Percentiles rank a stretch among this genome's conserved stretches.
These are phyloP conservation scores for Hormiphora californensis DNA, from an alignment of 37 sponge, comb jelly and placozoan genomes.

Conservation along the genomic window DNA sequence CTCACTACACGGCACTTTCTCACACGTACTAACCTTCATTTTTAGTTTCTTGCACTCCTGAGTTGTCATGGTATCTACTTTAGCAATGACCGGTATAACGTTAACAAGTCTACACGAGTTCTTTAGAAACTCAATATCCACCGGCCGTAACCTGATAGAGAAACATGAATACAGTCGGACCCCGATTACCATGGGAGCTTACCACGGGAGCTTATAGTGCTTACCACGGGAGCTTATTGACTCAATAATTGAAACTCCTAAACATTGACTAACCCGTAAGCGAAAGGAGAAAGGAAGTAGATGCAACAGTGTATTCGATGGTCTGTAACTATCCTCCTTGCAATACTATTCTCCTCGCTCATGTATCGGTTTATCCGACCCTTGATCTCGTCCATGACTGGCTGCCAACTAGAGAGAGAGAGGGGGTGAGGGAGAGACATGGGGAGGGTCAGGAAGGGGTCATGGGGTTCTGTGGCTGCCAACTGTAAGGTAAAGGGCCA, in stretches of 20 bases:
- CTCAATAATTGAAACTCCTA: not conserved
- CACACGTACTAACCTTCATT: too few species aligned
- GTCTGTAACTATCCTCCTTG: conserved; percentile 8
- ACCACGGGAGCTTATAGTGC: not conserved
- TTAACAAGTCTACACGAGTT: conserved; percentile 20
- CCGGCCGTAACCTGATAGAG: not conserved
- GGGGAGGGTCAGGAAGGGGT: not conserved
- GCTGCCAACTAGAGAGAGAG: conserved; percentile 51
- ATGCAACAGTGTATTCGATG: conserved; percentile 43
- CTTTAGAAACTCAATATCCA: conserved; percentile 48
- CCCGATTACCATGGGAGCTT: not conserved
- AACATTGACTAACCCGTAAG: not conserved
- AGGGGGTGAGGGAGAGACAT: not conserved
- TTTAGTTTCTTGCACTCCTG: conserved; percentile 52
- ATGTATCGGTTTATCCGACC: conserved; percentile 30
- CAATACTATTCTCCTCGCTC: conserved; percentile 38
- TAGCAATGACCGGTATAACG: conserved; percentile 45
- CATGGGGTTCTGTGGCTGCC: not conserved
- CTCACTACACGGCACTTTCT: too few species aligned
- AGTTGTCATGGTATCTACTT: conserved; percentile 49
- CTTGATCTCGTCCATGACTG: conserved; percentile 50
- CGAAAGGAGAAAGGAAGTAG: conserved; percentile 45
- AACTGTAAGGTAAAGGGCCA: not conserved
- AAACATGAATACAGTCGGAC: not conserved
- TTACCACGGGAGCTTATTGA: not conserved